Evolutionary conservation across 1,140 invertebrate genomes (phyloP).

Genomic region (Notospermus geniculatus): DNA sequence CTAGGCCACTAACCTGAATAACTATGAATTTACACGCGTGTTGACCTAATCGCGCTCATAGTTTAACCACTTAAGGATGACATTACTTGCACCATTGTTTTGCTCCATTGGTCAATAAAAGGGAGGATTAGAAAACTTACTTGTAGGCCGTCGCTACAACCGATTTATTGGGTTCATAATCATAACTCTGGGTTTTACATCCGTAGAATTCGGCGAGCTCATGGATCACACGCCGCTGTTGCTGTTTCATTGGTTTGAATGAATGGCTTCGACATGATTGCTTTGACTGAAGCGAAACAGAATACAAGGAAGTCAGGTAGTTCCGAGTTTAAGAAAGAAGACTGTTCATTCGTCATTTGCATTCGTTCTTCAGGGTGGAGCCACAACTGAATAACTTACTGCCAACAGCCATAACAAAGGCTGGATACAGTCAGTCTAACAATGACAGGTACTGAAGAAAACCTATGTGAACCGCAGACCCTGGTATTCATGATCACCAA

Average conservation of each 20-base stretch:
- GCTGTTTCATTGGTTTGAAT: constrained; percentile 89
- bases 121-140: constrained; percentile 32
- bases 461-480: no score
- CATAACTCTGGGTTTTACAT: constrained; percentile 87
- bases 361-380: background rate
- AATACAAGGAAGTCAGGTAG: no score
- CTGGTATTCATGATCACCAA: no score
- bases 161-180: constrained; percentile 91
- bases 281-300: constrained; percentile 65
- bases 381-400: no score
- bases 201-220: constrained; percentile 94
- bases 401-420: no score
- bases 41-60: background rate
- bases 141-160: constrained; percentile 86
- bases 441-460: no score
- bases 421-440: no score
- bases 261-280: constrained; percentile 82
- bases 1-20: no score
- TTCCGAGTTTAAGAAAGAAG: no score
- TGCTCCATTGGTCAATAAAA: background rate
- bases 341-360: no score
- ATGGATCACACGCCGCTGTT: constrained; percentile 86
- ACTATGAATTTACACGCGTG: no score
- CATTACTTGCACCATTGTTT: background rate
- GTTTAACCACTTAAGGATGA: constrained; percentile 1